Base-by-base conservation (phyloP, 2,797 vertebrate species). In the Malurus splendens region DNA sequence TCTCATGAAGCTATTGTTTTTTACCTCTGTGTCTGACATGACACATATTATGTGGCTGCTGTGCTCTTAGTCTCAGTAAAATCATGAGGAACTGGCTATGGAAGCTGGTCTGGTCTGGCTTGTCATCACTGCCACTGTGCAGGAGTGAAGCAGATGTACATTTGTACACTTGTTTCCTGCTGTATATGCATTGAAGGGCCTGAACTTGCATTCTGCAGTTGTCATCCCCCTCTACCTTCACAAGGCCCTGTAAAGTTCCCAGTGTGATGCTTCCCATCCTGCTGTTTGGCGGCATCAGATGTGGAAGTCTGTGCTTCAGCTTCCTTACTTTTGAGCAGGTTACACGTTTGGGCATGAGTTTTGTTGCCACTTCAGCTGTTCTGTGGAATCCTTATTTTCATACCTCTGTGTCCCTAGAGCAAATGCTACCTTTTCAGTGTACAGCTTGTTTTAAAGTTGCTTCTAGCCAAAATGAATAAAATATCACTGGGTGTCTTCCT, bases 391-490 rank as follows among this genome's bases (percentile, higher is more conserved):
- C 38, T 76, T 91, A 20, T 87, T 93, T 90, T 92, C 7, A 5
- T 91, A 66, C 48, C 8, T 88, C 28, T 4, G 8, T 80, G 68
- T 92, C 82, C 87, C 78, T 86, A 48, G 79, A 93, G 92, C 72
- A 56, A 70, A 50, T 25, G 39, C 52, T 30, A n/a, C 64, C 65
- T 91, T 93, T 78, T 80, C 54, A 9, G 42, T 2, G 6, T 82
- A 74, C 72, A 80, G 56, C 86, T 88, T 84, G 74, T 90, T 87
- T 92, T 70, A 82, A 60, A 45, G 42, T 67, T 89, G 86, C 86
- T 92, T 79, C 86, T 38, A 92, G 92, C 52, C 57, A 93, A 79
- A 92, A 89, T 92, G 68, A 82, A 87, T 91, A 92, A 94, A 92
- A 88, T 93, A 87, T 87, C 50, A 74, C 47, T 50, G 66, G 33